Evolutionary conservation across 2,797 vertebrate species (phyloP).

Genomic region (Coreius guichenoti): DNA sequence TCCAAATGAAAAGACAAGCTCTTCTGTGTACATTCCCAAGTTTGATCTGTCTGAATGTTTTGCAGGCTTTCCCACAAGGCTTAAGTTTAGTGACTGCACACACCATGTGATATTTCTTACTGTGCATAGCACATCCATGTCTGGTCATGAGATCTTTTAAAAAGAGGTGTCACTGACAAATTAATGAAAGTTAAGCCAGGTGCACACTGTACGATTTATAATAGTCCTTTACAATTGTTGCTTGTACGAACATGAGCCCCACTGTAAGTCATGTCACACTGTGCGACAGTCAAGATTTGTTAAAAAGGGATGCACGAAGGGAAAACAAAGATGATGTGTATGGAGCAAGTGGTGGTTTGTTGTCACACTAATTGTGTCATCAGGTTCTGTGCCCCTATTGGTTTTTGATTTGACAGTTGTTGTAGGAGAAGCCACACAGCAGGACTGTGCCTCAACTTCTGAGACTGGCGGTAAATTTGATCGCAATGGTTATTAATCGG

Average conservation of each 20-base stretch:
- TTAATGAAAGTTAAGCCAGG: background rate
- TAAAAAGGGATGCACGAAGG: background rate
- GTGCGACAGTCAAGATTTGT: background rate
- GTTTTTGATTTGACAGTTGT: no score
- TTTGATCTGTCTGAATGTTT: constrained; percentile 33
- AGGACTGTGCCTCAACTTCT: no score
- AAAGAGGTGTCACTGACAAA: background rate
- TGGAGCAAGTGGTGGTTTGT: no score
- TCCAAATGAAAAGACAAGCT: constrained; percentile 28
- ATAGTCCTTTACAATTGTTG: background rate
- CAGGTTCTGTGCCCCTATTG: no score
- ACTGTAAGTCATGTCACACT: background rate
- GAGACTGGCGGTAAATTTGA: no score
- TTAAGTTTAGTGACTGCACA: constrained; percentile 12
- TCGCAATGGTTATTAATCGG: no score
- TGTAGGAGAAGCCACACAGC: no score
- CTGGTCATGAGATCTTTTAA: background rate
- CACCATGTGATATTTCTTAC: constrained; percentile 24
- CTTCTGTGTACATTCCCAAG: constrained; percentile 17
- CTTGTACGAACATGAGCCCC: background rate
- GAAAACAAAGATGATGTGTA: no score
- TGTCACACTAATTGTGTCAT: no score
- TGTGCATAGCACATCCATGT: background rate
- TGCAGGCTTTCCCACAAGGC: constrained; percentile 33
- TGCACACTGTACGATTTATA: background rate